Base-by-base conservation (phyloP, 2,888 invertebrate genomes). In the Portevinia maculata region DNA sequence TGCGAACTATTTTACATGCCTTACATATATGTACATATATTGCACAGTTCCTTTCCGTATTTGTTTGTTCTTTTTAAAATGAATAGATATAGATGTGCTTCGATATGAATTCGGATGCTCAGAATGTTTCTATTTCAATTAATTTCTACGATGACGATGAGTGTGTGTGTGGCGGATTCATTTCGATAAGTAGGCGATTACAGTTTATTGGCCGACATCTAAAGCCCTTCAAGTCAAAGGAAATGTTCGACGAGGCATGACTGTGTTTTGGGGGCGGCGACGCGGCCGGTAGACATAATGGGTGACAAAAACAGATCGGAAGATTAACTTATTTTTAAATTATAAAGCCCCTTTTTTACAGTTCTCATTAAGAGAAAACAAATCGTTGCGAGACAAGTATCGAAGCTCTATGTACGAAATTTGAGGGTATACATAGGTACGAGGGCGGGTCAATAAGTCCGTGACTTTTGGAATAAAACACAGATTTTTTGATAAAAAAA, bases 111-210 rank as follows among this genome's bases (percentile, higher is more conserved):
- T n/a, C n/a, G 60, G 34, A 52, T 32, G 60, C 44, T 34, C 3
- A 53, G 55, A 46, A 62, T 64, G 46, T 15, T 55, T 62, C 62
- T n/a, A n/a, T n/a, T n/a, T n/a, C 73, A 62, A 73, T 73, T 55
- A 71, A 53, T 53, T 71, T 34, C 19, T 41, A 57, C 17, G 24
- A 34, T 13, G 30, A 15, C 39, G 32, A 15, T n/a, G n/a, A 28
- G 39, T 39, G 52, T 48, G 60, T 37, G 52, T 60, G 41, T 60
- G 50, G 28, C 32, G 60, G 60, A 52, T 44, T 48, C 41, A 52
- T 71, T 69, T 53, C 60, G 60, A 71, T 73, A 39, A 73, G 62
- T 62, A 53, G 62, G 64, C 53, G 62, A 55, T 62, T 64, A 60
- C 21, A 52, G 24, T 59, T 70, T 70, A 70, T 60, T 59, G 41